Percentiles rank a stretch among this genome's conserved stretches.
Conservation (phyloP, 2,888 invertebrate genomes). For the Anarsia innoxiella region DNA sequence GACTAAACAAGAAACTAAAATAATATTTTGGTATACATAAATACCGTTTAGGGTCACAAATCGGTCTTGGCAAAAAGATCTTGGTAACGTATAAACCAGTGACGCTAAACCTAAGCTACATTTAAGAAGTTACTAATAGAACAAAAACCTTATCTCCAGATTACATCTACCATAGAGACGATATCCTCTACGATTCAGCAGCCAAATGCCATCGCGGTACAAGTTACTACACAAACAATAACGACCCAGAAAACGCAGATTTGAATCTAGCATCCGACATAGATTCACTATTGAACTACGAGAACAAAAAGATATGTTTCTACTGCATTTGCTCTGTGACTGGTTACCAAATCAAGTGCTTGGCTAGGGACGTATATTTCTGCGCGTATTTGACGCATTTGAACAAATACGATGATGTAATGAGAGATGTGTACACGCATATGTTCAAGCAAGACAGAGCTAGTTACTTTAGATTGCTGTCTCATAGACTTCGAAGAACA, state of each 20-base stretch:
- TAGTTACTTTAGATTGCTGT: constrained; percentile 44
- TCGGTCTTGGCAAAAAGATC: too few relatives aligned
- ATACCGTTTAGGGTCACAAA: too few relatives aligned
- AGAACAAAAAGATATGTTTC: constrained; percentile 32
- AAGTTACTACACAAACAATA: constrained; percentile 54
- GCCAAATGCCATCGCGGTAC: constrained; percentile 43
- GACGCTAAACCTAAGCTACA: too few relatives aligned
- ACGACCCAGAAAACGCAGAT: constrained; percentile 40
- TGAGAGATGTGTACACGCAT: constrained; percentile 32
- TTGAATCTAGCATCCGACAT: constrained; percentile 36
- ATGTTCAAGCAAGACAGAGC: constrained; percentile 48
- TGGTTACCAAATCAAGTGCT: constrained; percentile 34
- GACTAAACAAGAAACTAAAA: too few relatives aligned
- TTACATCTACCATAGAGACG: constrained; percentile 60
- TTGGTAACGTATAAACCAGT: too few relatives aligned
- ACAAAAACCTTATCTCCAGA: too few relatives aligned
- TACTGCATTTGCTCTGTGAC: constrained; percentile 47
- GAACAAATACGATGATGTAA: constrained; percentile 23
- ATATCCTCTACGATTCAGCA: constrained; percentile 47
- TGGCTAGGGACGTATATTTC: constrained; percentile 37
- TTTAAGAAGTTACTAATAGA: too few relatives aligned
- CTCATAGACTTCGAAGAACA: constrained; percentile 50
- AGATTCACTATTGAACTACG: constrained; percentile 40
- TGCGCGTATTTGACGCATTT: constrained; percentile 45
- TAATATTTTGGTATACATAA: too few relatives aligned